Base-by-base conservation (phyloP, 2,113 vertebrate genomes). In the Prinia subflava region DNA sequence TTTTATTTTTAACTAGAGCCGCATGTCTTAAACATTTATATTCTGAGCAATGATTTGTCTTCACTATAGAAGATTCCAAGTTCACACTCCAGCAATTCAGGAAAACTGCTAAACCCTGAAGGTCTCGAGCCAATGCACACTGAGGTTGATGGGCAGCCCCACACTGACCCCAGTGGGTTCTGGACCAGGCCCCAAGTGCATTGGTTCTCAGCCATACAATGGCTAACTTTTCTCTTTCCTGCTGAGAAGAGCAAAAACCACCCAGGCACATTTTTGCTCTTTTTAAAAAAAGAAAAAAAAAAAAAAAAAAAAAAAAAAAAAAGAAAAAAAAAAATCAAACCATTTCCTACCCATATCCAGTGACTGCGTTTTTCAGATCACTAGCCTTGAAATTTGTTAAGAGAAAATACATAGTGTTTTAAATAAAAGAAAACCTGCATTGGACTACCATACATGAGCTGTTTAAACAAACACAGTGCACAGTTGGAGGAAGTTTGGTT, bases 401-500 rank as follows among this genome's bases (percentile, higher is more conserved):
- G 74, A 97, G 87, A 96, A 82, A 97, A 94, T 93, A 94, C 8
- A 96, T 98, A 98, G 98, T 98, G 98, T 98, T 97, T 98, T 97
- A 98, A 97, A 96, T 84, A 97, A 97, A 95, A 92, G 64, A 69
- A 97, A 98, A 97, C 92, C 94, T 96, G 97, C 90, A 91, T 89
- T 25, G 10, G 94, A 95, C 97, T 97, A 97, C 98, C 98, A 98
- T 97, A 98, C 75, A 96, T 95, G 96, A 97, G 97, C 95, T 91
- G 96, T 97, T 98, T 94, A 98, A 97, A 98, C 97, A 89, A 91
- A 97, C 98, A 98, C 98, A 98, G 98, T 98, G 98, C 98, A 99
- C 98, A 97, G 92, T 94, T 96, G 97, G 98, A 99, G 98, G 98
- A 98, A 98, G 98, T 98, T 87, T 98, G 97, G 97, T 98, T 98